phyloP scores from a whole-genome alignment of 2,888 invertebrate species.

The Sinhomidia bicolor region DNA sequence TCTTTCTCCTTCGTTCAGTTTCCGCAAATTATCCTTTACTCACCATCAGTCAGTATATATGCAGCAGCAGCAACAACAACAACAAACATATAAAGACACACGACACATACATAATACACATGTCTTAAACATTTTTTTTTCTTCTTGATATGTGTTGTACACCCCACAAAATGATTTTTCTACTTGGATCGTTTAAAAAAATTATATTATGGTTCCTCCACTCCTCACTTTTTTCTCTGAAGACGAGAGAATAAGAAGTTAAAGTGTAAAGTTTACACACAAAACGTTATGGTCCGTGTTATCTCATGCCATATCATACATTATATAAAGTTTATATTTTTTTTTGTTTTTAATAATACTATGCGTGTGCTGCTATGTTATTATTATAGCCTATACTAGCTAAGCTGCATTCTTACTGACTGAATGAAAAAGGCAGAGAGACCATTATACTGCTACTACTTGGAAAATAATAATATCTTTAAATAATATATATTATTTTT shows the following conservation, averaged over 20 bases:
- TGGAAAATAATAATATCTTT: not conserved
- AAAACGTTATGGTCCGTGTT: not conserved
- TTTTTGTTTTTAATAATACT: conserved; percentile 1
- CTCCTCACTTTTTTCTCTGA: not conserved
- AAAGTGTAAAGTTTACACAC: conserved; percentile 31
- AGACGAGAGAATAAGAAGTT: not conserved
- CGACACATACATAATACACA: not conserved
- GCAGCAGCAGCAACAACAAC: not conserved
- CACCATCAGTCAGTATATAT: not conserved
- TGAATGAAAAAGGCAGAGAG: too few relatives aligned
- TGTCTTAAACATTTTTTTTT: too few relatives aligned
- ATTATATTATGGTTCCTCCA: not conserved
- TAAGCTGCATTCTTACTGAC: too few relatives aligned
- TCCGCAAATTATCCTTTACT: conserved; percentile 7
- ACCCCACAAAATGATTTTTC: not conserved
- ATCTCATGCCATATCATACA: conserved; percentile 3
- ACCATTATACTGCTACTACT: not conserved
- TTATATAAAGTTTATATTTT: not conserved
- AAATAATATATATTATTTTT: not conserved
- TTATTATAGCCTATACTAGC: too few relatives aligned
- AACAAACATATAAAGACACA: not conserved
- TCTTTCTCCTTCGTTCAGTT: conserved; percentile 10
- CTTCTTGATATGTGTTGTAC: too few relatives aligned
- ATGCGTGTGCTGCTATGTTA: too few relatives aligned
- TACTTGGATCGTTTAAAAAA: conserved; percentile 32